Conservation (phyloP, 2,797 vertebrate genomes). For the Ambastaia sidthimunki region DNA sequence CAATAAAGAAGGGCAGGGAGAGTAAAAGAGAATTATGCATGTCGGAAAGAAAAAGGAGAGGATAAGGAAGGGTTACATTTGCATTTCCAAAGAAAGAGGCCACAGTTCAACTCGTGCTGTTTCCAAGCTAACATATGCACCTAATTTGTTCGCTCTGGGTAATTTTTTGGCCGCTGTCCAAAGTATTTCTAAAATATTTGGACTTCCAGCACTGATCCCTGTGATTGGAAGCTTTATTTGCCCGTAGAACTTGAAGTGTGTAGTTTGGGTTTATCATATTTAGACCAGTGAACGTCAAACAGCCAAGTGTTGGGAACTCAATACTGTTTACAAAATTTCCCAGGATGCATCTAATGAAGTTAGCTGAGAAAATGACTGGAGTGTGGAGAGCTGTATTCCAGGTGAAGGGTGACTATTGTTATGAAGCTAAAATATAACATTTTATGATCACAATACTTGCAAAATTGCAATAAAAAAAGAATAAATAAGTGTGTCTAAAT, state of each 20-base stretch:
- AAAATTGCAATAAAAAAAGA: too few species aligned
- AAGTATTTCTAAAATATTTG: constrained; percentile 47
- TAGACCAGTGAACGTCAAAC: not conserved
- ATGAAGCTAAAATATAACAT: not conserved
- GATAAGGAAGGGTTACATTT: constrained; percentile 23
- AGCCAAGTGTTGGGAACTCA: not conserved
- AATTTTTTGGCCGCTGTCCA: constrained; percentile 45
- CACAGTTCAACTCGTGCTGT: constrained; percentile 32
- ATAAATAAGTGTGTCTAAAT: too few species aligned
- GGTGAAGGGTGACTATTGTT: not conserved
- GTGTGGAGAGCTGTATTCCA: not conserved
- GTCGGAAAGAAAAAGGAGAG: constrained; percentile 22
- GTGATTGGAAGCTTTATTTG: not conserved
- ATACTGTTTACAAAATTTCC: not conserved
- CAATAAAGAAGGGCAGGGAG: constrained; percentile 29
- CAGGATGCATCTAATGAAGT: not conserved
- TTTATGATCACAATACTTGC: not conserved
- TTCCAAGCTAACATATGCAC: constrained; percentile 40
- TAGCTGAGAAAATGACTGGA: not conserved
- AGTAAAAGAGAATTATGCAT: not conserved
- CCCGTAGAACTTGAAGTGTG: not conserved
- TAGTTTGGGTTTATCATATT: not conserved
- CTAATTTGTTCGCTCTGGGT: constrained; percentile 42
- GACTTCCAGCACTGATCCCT: not conserved
- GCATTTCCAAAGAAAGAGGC: constrained; percentile 36